Base-by-base conservation (phyloP, 1,140 invertebrate species). In the Leptinotarsa defecta region DNA sequence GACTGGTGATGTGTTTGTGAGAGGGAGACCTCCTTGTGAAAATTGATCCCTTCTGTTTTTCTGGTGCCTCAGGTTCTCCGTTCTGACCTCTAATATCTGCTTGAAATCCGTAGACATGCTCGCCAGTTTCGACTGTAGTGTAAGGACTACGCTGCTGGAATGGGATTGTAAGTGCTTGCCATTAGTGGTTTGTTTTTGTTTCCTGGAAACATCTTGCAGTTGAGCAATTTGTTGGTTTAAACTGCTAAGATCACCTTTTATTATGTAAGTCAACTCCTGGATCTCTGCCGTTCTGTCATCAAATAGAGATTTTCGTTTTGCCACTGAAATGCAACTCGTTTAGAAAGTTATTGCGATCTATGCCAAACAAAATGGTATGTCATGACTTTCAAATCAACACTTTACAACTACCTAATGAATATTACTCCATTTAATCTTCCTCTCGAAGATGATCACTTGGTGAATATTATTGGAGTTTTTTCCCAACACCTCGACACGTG, bases 81-180 rank as follows among this genome's bases (percentile, higher is more conserved):
- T 91, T 83, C 96, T 88, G 20, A 96, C 93, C 90, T 97, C 95
- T 43, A 97, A 87, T 63, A 97, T 94, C 87, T 93, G 93, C 88
- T 99, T 98, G 84, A 99, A 99, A 85, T 98, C 94, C 80, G 94
- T 97, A 11, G 97, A 98, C 94, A 99, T 98, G 77, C 92, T 93
- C 24, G 97, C 98, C 78, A 99, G 87, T 86, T 98, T 96, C 11
- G 97, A 98, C 87, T 99, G 97, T 68, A 98, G 86, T 13, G 95
- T 92, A 77, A 98, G 89, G 3, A 98, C 98, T 71, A 99, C 96
- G 83, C 95, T 97, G 57, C 96, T 97, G 63, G 97, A 98, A 91
- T 99, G 97, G 78, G 95, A 96, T 80, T 96, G 92, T 85, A 97
- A 90, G 86, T 98, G 95, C 82, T 91, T 91, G 63, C 92, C 92